A percentile compares a stretch with the other conserved stretches of the same genome.
These are phyloP conservation scores for Brachymystax lenok DNA, from an alignment of 2,797 vertebrate species.

Conservation along the genomic window DNA sequence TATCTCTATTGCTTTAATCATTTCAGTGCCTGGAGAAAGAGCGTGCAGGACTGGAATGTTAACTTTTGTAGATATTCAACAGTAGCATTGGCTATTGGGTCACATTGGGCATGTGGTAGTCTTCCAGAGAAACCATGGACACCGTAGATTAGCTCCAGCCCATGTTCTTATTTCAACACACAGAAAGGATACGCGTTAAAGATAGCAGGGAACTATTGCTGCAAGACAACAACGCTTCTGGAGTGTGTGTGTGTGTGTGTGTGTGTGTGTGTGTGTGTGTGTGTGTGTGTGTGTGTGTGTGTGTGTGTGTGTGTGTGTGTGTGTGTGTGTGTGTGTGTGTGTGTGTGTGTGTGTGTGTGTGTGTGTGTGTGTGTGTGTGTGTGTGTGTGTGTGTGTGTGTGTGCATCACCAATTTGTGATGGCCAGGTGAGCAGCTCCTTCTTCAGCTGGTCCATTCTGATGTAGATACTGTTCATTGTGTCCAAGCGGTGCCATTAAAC, in stretches of 20 bases:
- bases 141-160: neutral
- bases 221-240: neutral
- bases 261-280: neutral
- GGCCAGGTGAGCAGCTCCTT: conserved; percentile 55
- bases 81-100: conserved; percentile 65
- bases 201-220: neutral
- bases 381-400: neutral
- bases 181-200: neutral
- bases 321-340: neutral
- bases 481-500: conserved; percentile 67
- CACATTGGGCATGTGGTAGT: conserved; percentile 57
- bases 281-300: neutral
- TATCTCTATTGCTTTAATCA: neutral
- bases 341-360: neutral
- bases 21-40: conserved; percentile 39
- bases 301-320: neutral
- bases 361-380: neutral
- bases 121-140: neutral
- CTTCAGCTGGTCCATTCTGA: conserved; percentile 57
- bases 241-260: no score
- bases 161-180: neutral
- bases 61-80: conserved; percentile 59
- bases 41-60: conserved; percentile 42
- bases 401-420: conserved; percentile 38
- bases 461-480: conserved; percentile 67